These are phyloP conservation scores for Colinus virginianus DNA, from an alignment of 2,113 vertebrate species.

Conservation along the genomic window DNA sequence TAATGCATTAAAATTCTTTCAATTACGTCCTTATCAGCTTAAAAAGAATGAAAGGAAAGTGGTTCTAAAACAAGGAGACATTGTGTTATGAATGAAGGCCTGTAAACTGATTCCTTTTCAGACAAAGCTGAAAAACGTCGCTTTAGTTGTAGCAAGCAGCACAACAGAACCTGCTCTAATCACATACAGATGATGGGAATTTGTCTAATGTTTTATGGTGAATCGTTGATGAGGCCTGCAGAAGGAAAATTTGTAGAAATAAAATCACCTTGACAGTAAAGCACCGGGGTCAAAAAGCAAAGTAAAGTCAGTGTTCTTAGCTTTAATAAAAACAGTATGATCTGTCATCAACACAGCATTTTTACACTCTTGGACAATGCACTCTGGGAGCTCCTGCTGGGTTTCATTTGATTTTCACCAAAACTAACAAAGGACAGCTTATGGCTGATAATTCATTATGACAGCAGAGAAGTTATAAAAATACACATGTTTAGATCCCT, in stretches of 20 bases:
- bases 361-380: conserved; percentile 85
- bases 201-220: conserved; percentile 86
- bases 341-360: conserved; percentile 87
- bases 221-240: conserved; percentile 81
- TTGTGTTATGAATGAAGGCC: conserved; percentile 57
- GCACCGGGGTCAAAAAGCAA: conserved; percentile 89
- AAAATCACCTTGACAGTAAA: conserved; percentile 92
- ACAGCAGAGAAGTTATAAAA: conserved; percentile 84
- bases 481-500: conserved; percentile 72
- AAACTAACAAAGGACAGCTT: conserved; percentile 84
- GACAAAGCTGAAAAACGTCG: conserved; percentile 70
- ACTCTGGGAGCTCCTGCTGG: conserved; percentile 87
- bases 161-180: conserved; percentile 83
- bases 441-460: conserved; percentile 87
- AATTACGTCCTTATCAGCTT: conserved; percentile 57
- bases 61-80: conserved; percentile 67
- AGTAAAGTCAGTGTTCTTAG: conserved; percentile 88
- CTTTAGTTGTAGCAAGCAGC: conserved; percentile 70
- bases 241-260: conserved; percentile 93
- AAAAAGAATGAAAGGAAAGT: conserved; percentile 63
- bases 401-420: conserved; percentile 90
- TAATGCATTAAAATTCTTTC: conserved; percentile 48
- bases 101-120: conserved; percentile 75
- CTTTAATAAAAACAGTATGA: conserved; percentile 95
- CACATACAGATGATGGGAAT: conserved; percentile 90